Evolutionary conservation across 1,140 invertebrate species (phyloP), one percentile per base, ranked within the genome.

Genomic region (Penaeus vannamei): DNA sequence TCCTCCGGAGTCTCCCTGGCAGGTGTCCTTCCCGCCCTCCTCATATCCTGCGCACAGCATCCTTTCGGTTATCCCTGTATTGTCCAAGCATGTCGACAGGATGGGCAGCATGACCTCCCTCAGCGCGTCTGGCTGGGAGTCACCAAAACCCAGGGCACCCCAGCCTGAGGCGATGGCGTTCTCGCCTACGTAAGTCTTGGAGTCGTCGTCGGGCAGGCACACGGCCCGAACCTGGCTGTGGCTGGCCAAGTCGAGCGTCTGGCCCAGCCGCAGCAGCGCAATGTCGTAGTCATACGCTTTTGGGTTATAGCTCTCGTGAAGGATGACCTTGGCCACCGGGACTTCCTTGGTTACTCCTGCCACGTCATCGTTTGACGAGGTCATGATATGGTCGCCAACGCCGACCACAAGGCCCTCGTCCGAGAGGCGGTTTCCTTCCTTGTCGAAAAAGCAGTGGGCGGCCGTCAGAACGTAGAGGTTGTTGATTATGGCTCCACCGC

Each of bases 31-130:
- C 1, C 92, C 92, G 62, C 93, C 93, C 81, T 91, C 91, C 84
- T 91, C 90, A 86, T 91, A 91, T 2, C 93, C 93, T 26, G 93
- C 93, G 88, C 93, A 93, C 82, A 93, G 90, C 46, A 88, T 84
- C 19, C 17, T 77, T 1, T 64, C 69, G n/a, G 90, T 93, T 17
- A 91, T 91, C 14, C 89, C 60, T 84, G 92, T 92, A 42, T 91
- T 85, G 42, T 79, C 85, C 66, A 36, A 14, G 26, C 80, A 72
- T 22, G 80, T 46, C 0, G 14, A 46, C 2, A 88, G 88, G 32
- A 93, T 87, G 32, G 92, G 92, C 19, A 93, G 92, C 46, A 92
- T 86, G 3, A 94, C 94, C 91, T 94, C 93, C 76, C 92, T 92
- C 12, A 95, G 92, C 7, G 92, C 85, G 26, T 79, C 81, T 7